phyloP scores from a whole-genome alignment of 1,140 invertebrate species.

The Euwallacea fornicatus region DNA sequence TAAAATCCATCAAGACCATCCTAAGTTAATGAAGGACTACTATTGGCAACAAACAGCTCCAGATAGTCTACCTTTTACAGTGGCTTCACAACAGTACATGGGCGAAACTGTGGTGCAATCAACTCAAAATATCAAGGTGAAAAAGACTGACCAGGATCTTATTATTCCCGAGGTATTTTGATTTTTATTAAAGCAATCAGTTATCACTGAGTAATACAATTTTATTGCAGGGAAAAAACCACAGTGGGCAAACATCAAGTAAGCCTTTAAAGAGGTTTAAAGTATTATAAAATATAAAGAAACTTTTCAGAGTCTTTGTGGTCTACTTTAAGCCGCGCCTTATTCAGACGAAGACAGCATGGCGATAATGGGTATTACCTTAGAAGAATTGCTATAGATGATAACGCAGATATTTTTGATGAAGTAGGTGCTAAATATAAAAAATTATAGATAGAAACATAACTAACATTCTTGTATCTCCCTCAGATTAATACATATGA shows the following conservation, averaged over 20 bases:
- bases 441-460: too few relatives aligned
- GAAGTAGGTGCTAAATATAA: conserved; percentile 17
- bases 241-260: conserved; percentile 1
- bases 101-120: conserved; percentile 78
- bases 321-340: conserved; percentile 6
- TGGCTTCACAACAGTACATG: conserved; percentile 71
- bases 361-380: conserved; percentile 15
- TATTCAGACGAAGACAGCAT: conserved; percentile 9
- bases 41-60: conserved; percentile 88
- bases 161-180: conserved; percentile 37
- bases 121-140: conserved; percentile 71
- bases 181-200: background rate
- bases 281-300: background rate
- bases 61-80: conserved; percentile 79
- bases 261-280: background rate
- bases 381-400: conserved; percentile 29
- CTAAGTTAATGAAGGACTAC: conserved; percentile 79
- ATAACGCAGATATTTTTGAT: conserved; percentile 26
- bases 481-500: conserved; percentile 36
- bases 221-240: background rate
- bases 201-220: background rate
- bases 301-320: conserved; percentile 23
- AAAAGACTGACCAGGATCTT: conserved; percentile 41
- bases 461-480: background rate
- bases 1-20: conserved; percentile 89